A percentile compares a stretch with the other conserved stretches of the same genome.
Evolutionary conservation across 2,797 vertebrate species (phyloP).

Genomic region (Eutrigla gurnardus): DNA sequence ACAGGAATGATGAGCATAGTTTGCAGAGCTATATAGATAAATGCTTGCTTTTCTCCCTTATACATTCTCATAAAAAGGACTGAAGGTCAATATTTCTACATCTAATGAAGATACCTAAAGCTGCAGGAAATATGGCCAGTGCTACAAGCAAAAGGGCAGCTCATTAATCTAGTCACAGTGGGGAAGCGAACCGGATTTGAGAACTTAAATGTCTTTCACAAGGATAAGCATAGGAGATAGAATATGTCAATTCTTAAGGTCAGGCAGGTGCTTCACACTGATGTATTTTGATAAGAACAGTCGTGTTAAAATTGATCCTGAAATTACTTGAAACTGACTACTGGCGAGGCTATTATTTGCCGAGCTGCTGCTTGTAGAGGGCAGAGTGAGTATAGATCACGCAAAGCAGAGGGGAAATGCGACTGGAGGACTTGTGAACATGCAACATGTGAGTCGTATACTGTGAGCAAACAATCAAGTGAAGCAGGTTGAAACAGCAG

Average conservation of each 20-base stretch:
- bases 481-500: slow-evolving; percentile 49
- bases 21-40: slow-evolving; percentile 83
- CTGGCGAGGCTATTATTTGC: slow-evolving; percentile 58
- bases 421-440: slow-evolving; percentile 10
- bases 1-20: slow-evolving; percentile 74
- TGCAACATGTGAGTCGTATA: slow-evolving; percentile 26
- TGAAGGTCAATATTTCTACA: slow-evolving; percentile 88
- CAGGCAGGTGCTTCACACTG: slow-evolving; percentile 70
- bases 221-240: slow-evolving; percentile 73
- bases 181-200: slow-evolving; percentile 75
- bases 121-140: slow-evolving; percentile 84
- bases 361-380: slow-evolving; percentile 30
- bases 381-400: slow-evolving; percentile 8
- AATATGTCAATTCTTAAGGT: slow-evolving; percentile 77
- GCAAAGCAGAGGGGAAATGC: slow-evolving; percentile 18
- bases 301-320: slow-evolving; percentile 58
- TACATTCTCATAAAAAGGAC: slow-evolving; percentile 86
- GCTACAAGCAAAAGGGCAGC: slow-evolving; percentile 86
- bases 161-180: slow-evolving; percentile 87
- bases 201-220: slow-evolving; percentile 79
- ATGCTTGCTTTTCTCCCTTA: slow-evolving; percentile 84
- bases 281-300: slow-evolving; percentile 70
- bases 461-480: slow-evolving; percentile 61
- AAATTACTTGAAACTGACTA: slow-evolving; percentile 61
- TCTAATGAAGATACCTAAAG: slow-evolving; percentile 87